Conservation (phyloP, 2,888 invertebrate species). For the Tetragonula carbonaria region DNA sequence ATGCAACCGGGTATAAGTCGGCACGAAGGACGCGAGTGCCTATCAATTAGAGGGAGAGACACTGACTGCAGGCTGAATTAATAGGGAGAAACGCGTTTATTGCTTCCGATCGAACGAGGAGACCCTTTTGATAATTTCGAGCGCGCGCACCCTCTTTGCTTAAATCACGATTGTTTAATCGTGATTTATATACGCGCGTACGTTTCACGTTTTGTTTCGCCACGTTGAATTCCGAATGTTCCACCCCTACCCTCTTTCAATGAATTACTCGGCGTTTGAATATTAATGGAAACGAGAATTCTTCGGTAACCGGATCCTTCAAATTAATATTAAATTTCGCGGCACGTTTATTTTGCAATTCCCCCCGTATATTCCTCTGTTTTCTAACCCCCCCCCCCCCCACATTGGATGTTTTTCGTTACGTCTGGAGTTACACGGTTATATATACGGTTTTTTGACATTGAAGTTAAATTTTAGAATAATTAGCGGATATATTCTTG, state of each 20-base stretch:
- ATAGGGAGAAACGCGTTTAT: not conserved
- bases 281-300: not conserved
- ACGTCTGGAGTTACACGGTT: no score
- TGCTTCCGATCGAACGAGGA: not conserved
- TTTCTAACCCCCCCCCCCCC: no score
- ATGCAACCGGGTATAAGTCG: slow-evolving; percentile 17
- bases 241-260: no score
- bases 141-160: no score
- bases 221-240: not conserved
- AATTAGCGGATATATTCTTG: not conserved
- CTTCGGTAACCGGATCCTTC: not conserved
- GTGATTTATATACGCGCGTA: not conserved
- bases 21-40: not conserved
- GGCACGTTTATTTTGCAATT: no score
- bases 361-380: no score
- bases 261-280: not conserved
- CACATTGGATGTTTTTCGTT: no score
- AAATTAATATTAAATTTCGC: not conserved
- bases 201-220: not conserved
- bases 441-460: no score
- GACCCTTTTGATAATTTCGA: not conserved
- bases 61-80: not conserved
- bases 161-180: not conserved
- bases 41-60: slow-evolving; percentile 18
- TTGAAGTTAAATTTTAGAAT: no score